These are phyloP conservation scores for Drosophila pallidifrons DNA, from an alignment of 1,140 invertebrate species.

Conservation along the genomic window DNA sequence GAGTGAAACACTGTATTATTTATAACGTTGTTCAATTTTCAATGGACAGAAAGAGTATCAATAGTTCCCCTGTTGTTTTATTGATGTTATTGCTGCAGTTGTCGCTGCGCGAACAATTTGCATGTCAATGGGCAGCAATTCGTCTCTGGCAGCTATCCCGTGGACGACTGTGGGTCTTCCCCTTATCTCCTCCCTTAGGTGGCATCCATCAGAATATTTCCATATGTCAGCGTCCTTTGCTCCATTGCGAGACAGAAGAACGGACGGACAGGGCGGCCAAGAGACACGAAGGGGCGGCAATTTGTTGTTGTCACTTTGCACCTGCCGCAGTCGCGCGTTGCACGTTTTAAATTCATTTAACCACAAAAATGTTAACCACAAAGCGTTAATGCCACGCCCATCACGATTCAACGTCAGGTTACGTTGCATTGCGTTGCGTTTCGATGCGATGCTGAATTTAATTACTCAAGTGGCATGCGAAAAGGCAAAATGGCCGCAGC, in stretches of 20 bases:
- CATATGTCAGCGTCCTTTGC: conserved; percentile 71
- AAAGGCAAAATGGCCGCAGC: conserved; percentile 39
- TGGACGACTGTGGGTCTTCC: not conserved
- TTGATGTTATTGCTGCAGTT: conserved; percentile 55
- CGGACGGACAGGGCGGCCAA: not conserved
- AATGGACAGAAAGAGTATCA: conserved; percentile 19
- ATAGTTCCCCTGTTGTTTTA: conserved; percentile 31
- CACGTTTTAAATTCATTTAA: conserved; percentile 81
- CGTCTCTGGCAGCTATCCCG: conserved; percentile 42
- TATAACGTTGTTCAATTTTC: not conserved
- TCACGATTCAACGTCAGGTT: conserved; percentile 11
- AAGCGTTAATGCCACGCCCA: conserved; percentile 81
- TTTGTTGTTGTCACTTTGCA: conserved; percentile 82
- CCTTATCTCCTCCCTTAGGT: conserved; percentile 5
- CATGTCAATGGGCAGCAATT: conserved; percentile 76
- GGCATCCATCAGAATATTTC: conserved; percentile 72
- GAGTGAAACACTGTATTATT: not conserved
- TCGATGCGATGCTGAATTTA: conserved; percentile 64
- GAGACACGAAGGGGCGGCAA: conserved; percentile 53
- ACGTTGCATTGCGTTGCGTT: not conserved
- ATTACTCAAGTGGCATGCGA: conserved; percentile 74
- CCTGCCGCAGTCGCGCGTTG: conserved; percentile 63
- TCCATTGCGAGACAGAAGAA: conserved; percentile 29
- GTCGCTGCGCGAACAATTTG: conserved; percentile 65
- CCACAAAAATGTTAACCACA: conserved; percentile 82